A percentile compares a stretch with the other conserved stretches of the same genome.
phyloP scores from a whole-genome alignment of 92 coral and sea anemone species.

The Actinernus sp. region DNA sequence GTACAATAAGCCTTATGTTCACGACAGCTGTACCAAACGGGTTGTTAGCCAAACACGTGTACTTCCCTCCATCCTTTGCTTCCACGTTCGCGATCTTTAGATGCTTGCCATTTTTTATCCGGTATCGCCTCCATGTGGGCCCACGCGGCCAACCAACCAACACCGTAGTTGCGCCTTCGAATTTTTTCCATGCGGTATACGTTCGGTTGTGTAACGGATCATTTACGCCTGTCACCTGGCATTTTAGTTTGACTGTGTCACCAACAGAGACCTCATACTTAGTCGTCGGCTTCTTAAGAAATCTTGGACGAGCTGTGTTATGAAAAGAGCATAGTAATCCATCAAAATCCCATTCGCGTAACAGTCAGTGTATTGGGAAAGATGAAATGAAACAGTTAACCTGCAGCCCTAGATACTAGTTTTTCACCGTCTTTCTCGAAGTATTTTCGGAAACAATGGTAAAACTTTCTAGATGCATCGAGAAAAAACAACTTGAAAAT shows the following conservation, averaged over 20 bases:
- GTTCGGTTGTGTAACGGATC: slow-evolving; percentile 76
- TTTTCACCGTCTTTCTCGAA: too few species aligned
- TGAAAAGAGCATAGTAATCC: too few species aligned
- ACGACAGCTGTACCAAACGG: slow-evolving; percentile 40
- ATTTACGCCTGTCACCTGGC: slow-evolving; percentile 72
- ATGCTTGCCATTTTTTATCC: slow-evolving; percentile 39
- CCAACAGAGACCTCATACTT: slow-evolving; percentile 70
- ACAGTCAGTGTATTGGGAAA: too few species aligned
- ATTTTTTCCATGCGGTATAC: slow-evolving; percentile 73
- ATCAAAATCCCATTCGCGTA: too few species aligned
- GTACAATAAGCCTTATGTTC: slow-evolving; percentile 49
- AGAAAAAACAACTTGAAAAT: too few species aligned
- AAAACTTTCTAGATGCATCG: too few species aligned
- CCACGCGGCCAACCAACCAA: not conserved
- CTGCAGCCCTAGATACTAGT: too few species aligned
- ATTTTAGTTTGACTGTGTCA: slow-evolving; percentile 63
- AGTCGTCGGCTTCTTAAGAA: slow-evolving; percentile 36
- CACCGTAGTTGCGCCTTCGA: slow-evolving; percentile 3
- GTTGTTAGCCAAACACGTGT: slow-evolving; percentile 71
- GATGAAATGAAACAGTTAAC: too few species aligned
- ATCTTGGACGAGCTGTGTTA: slow-evolving; percentile 50
- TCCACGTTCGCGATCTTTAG: slow-evolving; percentile 69
- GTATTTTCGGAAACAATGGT: too few species aligned
- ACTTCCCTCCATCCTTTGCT: slow-evolving; percentile 67
- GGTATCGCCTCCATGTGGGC: slow-evolving; percentile 33